These are phyloP conservation scores for Labroides dimidiatus DNA, from an alignment of 2,797 vertebrate genomes.

Conservation along the genomic window DNA sequence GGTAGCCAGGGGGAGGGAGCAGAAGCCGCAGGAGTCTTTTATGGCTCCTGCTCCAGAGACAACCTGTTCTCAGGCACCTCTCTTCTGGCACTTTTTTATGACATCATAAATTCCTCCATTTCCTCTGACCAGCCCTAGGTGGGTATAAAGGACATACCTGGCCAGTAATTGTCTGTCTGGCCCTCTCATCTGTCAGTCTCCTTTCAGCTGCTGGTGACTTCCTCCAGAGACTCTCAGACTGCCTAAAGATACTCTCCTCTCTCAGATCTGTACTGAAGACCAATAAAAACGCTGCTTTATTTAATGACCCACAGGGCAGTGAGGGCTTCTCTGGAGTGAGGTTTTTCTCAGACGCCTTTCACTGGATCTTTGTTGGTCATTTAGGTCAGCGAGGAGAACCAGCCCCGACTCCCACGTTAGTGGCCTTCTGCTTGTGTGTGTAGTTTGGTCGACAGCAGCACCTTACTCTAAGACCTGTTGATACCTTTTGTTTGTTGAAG, in stretches of 20 bases:
- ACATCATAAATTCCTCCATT: conserved; percentile 85
- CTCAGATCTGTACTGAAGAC: conserved; percentile 44
- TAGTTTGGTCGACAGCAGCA: conserved; percentile 51
- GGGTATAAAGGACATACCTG: conserved; percentile 82
- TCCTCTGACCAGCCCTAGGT: conserved; percentile 82
- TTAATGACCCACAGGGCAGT: conserved; percentile 24
- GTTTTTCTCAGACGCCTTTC: conserved; percentile 22
- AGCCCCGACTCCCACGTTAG: conserved; percentile 17
- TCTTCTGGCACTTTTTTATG: conserved; percentile 82
- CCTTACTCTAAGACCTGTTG: conserved; percentile 52
- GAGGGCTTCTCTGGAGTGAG: conserved; percentile 1
- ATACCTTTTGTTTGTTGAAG: conserved; percentile 72
- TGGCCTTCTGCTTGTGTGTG: conserved; percentile 23
- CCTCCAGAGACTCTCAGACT: conserved; percentile 61
- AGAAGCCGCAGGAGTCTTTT: conserved; percentile 75
- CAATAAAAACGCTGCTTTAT: conserved; percentile 48
- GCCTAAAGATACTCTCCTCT: conserved; percentile 51
- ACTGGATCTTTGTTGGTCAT: conserved; percentile 35
- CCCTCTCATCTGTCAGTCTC: conserved; percentile 69
- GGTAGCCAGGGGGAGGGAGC: conserved; percentile 66
- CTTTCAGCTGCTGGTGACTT: conserved; percentile 55
- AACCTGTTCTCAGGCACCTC: conserved; percentile 80
- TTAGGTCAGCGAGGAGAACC: conserved; percentile 32
- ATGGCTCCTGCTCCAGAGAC: conserved; percentile 74
- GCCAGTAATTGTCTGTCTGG: conserved; percentile 80